Evolutionary conservation across 2,113 vertebrate genomes (phyloP).

Genomic region (Lasiurus cinereus): DNA sequence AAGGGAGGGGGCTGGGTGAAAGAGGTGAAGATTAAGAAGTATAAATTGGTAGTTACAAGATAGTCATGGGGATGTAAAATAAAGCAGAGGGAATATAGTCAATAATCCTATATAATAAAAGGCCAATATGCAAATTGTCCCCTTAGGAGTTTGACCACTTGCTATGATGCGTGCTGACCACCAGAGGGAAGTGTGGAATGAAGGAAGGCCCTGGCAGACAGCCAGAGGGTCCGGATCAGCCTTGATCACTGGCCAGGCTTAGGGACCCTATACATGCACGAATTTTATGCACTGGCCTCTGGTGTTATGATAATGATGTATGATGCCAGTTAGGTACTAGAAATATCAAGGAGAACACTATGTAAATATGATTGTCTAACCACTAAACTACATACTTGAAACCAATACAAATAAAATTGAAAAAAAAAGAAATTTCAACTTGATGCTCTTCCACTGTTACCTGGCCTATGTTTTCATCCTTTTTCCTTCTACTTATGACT

Average conservation of each 20-base stretch:
- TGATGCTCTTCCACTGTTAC: neutral
- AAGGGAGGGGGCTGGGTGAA: neutral
- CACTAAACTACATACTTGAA: neutral
- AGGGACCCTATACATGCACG: too few species aligned
- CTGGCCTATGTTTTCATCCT: neutral
- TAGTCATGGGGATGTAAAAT: neutral
- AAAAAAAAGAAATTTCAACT: neutral
- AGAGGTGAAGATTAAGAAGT: neutral
- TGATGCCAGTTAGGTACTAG: neutral
- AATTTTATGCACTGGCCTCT: too few species aligned
- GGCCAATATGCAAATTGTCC: too few species aligned
- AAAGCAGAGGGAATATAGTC: neutral
- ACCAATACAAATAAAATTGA: neutral
- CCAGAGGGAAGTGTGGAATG: too few species aligned
- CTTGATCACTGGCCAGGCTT: too few species aligned
- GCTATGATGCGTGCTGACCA: too few species aligned
- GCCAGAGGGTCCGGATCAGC: too few species aligned
- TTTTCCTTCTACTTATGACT: neutral
- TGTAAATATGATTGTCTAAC: neutral
- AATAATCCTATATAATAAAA: neutral
- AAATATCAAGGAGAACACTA: neutral
- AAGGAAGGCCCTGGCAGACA: too few species aligned
- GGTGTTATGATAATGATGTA: neutral
- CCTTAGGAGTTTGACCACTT: too few species aligned
- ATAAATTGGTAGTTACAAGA: neutral